phyloP scores from a whole-genome alignment of 2,797 vertebrate genomes.

The Acrossocheilus fasciatus region DNA sequence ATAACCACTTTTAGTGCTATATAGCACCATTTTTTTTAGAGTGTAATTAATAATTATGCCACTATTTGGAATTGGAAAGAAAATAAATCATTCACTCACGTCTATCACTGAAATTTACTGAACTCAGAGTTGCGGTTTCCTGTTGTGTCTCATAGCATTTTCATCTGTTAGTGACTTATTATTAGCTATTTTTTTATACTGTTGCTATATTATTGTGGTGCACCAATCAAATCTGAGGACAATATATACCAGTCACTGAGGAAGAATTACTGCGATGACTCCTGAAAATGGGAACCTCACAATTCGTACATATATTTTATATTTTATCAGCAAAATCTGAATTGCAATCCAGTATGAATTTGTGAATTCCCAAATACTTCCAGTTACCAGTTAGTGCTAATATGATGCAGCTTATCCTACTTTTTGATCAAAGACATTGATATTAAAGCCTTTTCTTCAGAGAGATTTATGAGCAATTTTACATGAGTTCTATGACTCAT shows the following conservation, averaged over 20 bases:
- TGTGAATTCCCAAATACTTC: background rate
- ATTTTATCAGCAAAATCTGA: background rate
- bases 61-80: too few species aligned
- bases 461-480: constrained; percentile 89
- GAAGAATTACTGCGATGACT: background rate
- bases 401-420: constrained; percentile 10
- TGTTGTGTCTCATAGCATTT: background rate
- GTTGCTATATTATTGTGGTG: background rate
- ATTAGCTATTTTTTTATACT: background rate
- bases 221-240: background rate
- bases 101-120: background rate
- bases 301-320: background rate
- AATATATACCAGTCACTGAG: background rate
- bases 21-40: background rate
- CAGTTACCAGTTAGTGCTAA: constrained; percentile 19
- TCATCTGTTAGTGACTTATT: background rate
- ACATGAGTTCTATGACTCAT: constrained; percentile 86
- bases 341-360: background rate
- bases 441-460: constrained; percentile 74
- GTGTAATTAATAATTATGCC: background rate
- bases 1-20: too few species aligned
- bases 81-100: background rate
- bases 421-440: constrained; percentile 59
- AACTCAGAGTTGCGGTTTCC: background rate
- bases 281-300: background rate